Evolutionary conservation across 2,113 vertebrate species (phyloP), one percentile per base, ranked within the genome.

Genomic region (Caranx melampygus): DNA sequence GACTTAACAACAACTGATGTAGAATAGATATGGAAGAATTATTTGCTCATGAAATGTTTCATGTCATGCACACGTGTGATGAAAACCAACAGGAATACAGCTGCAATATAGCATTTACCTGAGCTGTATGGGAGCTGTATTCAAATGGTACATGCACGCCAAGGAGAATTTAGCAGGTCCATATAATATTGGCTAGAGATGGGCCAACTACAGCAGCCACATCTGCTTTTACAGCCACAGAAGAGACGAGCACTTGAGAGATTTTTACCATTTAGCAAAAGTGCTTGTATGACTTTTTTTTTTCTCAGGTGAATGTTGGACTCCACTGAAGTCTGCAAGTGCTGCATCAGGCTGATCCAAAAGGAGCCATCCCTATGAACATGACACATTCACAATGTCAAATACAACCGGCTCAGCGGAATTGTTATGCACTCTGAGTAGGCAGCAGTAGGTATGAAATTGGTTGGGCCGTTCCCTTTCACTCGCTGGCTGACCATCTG

Each of bases 311-410:
- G 78, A 74, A 86, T 87, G 82, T 80, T 75, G 87, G 58, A 76
- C 76, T 84, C 69, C 68, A 74, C 79, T 88, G 87, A 91, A 85
- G 84, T 87, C 75, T 83, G 75, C 3, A n/a, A 89, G 64, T 80
- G 87, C 88, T 89, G 90, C 88, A 90, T 91, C 88, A 87, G 87
- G 78, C 87, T 80, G 85, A 81, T 88, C 81, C 72, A 54, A 88
- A 89, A 89, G 77, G 62, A 90, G 72, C 73, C 81, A 79, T 86
- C 73, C 72, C 52, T 75, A 42, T 82, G 84, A 87, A 91, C 82
- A 85, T 85, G 88, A 84, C 83, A 84, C 71, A 81, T 84, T 75
- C 70, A 85, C 86, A 89, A 89, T 88, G 91, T 92, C 91, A 93
- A 90, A 91, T 78, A 72, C 73, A 86, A 79, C 84, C 14, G 62